These are phyloP conservation scores for Caenorhabditis afra DNA, from an alignment of 2,888 invertebrate genomes.

Conservation along the genomic window DNA sequence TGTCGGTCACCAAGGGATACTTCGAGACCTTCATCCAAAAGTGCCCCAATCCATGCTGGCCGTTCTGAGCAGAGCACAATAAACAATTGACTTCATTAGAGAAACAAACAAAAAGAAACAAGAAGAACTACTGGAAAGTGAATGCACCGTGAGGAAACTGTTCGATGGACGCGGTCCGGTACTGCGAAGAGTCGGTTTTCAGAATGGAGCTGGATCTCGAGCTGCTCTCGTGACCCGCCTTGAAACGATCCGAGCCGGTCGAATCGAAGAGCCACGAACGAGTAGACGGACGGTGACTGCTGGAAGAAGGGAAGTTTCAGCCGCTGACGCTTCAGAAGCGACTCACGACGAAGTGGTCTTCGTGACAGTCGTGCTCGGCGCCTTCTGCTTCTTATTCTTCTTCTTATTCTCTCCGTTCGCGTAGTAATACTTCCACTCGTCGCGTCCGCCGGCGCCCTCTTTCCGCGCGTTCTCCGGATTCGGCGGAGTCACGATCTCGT, in stretches of 20 bases:
- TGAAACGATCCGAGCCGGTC: slow-evolving; percentile 36
- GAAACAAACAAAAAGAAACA: slow-evolving; percentile 12
- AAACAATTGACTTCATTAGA: slow-evolving; percentile 4
- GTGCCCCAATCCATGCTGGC: slow-evolving; percentile 72
- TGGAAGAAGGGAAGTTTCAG: slow-evolving; percentile 13
- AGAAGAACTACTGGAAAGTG: slow-evolving; percentile 27
- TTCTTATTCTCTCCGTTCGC: neutral
- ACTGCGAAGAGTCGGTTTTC: slow-evolving; percentile 45
- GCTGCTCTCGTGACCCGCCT: neutral
- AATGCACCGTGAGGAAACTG: slow-evolving; percentile 47
- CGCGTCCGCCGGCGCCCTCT: slow-evolving; percentile 28
- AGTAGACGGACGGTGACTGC: slow-evolving; percentile 29
- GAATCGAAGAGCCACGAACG: slow-evolving; percentile 45
- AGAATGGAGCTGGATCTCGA: slow-evolving; percentile 33
- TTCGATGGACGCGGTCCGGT: slow-evolving; percentile 37
- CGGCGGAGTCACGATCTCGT: slow-evolving; percentile 41
- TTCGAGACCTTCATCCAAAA: slow-evolving; percentile 67
- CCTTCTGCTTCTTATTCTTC: no score
- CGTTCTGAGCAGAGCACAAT: slow-evolving; percentile 69
- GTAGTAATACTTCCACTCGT: slow-evolving; percentile 43
- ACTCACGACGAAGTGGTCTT: slow-evolving; percentile 36
- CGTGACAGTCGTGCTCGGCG: slow-evolving; percentile 12
- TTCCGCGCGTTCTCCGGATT: slow-evolving; percentile 7
- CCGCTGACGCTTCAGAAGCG: no score
- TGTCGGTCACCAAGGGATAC: slow-evolving; percentile 67